These are phyloP conservation scores for Merops nubicus DNA, from an alignment of 2,113 vertebrate genomes.

Conservation along the genomic window DNA sequence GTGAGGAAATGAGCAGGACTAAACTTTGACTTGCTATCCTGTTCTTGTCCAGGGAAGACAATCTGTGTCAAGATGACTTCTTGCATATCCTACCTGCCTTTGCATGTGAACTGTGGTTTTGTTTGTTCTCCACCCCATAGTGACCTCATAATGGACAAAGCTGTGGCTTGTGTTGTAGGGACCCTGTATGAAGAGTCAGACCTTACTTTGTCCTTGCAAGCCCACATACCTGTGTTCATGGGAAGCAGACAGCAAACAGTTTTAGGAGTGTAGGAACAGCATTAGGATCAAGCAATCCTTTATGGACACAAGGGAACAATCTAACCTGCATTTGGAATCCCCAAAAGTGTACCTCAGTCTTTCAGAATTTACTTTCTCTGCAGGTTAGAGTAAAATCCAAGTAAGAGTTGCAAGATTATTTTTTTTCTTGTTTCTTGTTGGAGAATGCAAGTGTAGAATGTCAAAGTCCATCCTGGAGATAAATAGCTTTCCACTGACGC, in stretches of 20 bases:
- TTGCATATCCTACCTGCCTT: not conserved
- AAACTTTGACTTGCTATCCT: not conserved
- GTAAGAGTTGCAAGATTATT: not conserved
- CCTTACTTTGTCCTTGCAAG: not conserved
- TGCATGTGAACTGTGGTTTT: rapidly evolving
- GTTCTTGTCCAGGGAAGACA: not conserved
- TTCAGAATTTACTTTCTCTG: not conserved
- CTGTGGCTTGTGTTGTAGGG: not conserved
- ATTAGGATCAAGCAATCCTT: not conserved
- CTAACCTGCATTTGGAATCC: not conserved
- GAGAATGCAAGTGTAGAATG: not conserved
- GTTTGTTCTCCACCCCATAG: not conserved
- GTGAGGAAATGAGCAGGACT: not conserved
- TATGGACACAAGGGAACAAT: not conserved
- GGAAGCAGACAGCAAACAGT: not conserved
- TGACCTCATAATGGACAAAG: not conserved
- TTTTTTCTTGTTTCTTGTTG: not conserved
- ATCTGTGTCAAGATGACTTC: not conserved
- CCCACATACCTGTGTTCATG: not conserved
- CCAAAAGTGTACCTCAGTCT: not conserved
- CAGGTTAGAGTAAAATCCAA: not conserved
- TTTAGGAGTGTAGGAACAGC: not conserved
- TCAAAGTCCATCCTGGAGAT: not conserved
- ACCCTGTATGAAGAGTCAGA: not conserved
- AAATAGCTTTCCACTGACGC: not conserved